Conservation (phyloP, 2,888 invertebrate species). For the Erebia epiphron region DNA sequence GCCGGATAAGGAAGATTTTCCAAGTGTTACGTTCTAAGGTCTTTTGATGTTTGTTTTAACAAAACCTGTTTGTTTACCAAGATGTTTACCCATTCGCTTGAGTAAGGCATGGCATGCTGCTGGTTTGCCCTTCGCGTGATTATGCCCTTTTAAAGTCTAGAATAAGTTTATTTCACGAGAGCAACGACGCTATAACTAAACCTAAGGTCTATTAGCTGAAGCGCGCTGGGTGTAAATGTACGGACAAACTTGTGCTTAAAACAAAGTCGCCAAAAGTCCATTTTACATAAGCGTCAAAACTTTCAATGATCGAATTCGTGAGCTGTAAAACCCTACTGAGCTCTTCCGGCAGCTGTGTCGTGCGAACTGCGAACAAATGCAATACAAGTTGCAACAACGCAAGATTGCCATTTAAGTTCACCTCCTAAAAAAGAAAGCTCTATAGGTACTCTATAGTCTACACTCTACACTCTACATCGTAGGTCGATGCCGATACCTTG, state of each 20-base stretch:
- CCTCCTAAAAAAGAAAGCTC: conserved; percentile 22
- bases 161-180: conserved; percentile 6
- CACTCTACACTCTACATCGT: too few relatives aligned
- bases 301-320: too few relatives aligned
- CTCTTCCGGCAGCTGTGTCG: conserved; percentile 51
- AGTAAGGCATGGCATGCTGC: not conserved
- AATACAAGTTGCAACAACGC: conserved; percentile 6
- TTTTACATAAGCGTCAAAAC: too few relatives aligned
- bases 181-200: too few relatives aligned
- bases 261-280: too few relatives aligned
- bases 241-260: too few relatives aligned
- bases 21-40: conserved; percentile 18
- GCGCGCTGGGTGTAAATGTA: too few relatives aligned
- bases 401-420: conserved; percentile 26
- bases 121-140: conserved; percentile 15
- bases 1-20: conserved; percentile 24
- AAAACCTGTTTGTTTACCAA: conserved; percentile 29
- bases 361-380: conserved; percentile 25
- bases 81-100: not conserved
- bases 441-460: not conserved
- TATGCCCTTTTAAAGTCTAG: conserved; percentile 19
- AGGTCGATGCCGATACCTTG: not conserved
- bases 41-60: conserved; percentile 23
- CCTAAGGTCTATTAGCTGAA: too few relatives aligned
- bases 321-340: conserved; percentile 18